Evolutionary conservation across 2,113 vertebrate genomes (phyloP), one percentile per base, ranked within the genome.

Genomic region (Dicaeum eximium): DNA sequence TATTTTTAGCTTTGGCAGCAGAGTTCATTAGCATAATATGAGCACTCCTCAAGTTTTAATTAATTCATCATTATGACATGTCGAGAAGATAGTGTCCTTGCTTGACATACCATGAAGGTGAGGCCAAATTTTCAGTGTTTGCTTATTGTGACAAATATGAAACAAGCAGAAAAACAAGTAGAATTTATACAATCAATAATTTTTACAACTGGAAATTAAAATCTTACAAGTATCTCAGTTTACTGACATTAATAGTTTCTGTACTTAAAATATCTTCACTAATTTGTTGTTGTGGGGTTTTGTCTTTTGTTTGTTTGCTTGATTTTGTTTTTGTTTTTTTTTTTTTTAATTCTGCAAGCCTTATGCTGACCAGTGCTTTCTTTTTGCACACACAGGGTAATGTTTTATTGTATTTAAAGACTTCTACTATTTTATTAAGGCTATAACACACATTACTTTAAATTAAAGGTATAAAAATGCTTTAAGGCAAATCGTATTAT

Each of bases 1-100:
- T 92, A 80, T 94, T 90, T 96, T 94, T 91, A 92, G 35, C 57
- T 91, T 86, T 89, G 40, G 11, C 73, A 87, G 16, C 17, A 50
- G 31, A 91, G 45, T 48, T 93, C n/a, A 79, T 95, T 85, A 95
- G 8, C 66, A 92, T 75, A 87, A 91, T 35, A 80, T 23, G 15
- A 85, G 8, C 35, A 33, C 73, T 72, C 82, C 27, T 30, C 9
- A 31, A 65, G 17, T 35, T 85, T 92, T 88, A 94, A 91, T 94
- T 81, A 91, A 65, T 88, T 90, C 51, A 77, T 92, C 74, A 70
- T 82, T 84, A 57, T 85, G 92, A 35, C 62, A 89, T 25, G 13
- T 56, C 30, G 90, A 6, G 85, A 70, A 91, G 37, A 44, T 79
- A 91, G 64, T 65, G 78, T 85, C 78, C 70, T 84, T 91, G 70